phyloP scores from a whole-genome alignment of 2,888 invertebrate species.

The Stenodema calcarata region DNA sequence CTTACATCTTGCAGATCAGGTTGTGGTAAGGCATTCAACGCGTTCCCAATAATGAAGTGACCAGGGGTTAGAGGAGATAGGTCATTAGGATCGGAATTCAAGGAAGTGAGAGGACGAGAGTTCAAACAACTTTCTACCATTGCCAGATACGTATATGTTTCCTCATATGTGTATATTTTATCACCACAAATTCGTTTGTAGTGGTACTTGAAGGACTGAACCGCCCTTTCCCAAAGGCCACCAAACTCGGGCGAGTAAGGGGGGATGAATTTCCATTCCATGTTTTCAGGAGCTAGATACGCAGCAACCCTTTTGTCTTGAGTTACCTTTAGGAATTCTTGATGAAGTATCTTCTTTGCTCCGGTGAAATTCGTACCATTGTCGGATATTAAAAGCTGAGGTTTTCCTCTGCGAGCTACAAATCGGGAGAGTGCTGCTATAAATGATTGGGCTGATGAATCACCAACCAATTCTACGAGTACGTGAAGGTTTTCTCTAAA shows the following conservation, averaged over 20 bases:
- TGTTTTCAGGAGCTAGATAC: background rate
- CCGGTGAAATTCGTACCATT: background rate
- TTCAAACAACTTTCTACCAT: slow-evolving; percentile 57
- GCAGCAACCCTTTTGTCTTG: background rate
- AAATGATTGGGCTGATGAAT: background rate
- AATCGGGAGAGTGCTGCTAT: background rate
- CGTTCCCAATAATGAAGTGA: slow-evolving; percentile 57
- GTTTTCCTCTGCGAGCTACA: background rate
- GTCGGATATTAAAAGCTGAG: background rate
- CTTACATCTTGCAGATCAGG: background rate
- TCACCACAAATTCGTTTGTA: background rate
- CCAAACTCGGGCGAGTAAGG: background rate
- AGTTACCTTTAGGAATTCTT: too few species aligned
- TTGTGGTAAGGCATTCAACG: slow-evolving; percentile 32
- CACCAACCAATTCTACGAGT: background rate
- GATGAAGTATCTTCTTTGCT: background rate
- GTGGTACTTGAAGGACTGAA: background rate
- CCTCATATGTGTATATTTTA: background rate
- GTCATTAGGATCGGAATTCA: slow-evolving; percentile 54
- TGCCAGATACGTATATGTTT: background rate
- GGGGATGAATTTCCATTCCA: background rate
- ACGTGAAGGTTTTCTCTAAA: background rate
- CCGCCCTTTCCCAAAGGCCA: background rate
- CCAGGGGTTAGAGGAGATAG: slow-evolving; percentile 56
- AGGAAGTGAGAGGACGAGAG: slow-evolving; percentile 55